Percentiles rank a stretch among this genome's conserved stretches.
Conservation (phyloP, 2,888 invertebrate genomes). For the Geotrupes spiniger region DNA sequence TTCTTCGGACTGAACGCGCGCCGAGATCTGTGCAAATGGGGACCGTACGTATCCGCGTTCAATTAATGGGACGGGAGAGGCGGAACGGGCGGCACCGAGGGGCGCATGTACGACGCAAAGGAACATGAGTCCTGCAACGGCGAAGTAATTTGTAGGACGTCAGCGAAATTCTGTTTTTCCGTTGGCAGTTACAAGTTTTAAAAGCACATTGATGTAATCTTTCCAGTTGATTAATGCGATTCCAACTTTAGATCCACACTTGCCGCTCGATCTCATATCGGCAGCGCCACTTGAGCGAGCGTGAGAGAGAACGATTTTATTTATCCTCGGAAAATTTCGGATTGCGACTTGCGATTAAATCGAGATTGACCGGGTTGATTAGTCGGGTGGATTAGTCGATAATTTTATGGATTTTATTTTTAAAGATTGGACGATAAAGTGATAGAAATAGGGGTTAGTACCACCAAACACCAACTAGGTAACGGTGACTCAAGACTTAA, state of each 20-base stretch:
- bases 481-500: too few relatives aligned
- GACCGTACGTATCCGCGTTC: not conserved
- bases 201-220: conserved; percentile 36
- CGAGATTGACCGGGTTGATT: too few relatives aligned
- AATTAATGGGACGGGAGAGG: not conserved
- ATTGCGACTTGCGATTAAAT: too few relatives aligned
- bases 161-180: conserved; percentile 34
- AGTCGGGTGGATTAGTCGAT: too few relatives aligned
- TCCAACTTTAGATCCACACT: conserved; percentile 29
- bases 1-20: too few relatives aligned
- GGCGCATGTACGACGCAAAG: not conserved
- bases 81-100: not conserved
- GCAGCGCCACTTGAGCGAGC: too few relatives aligned
- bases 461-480: too few relatives aligned
- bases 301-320: too few relatives aligned
- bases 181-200: conserved; percentile 32
- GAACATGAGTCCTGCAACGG: conserved; percentile 1
- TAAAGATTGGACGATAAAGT: too few relatives aligned
- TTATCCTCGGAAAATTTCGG: too few relatives aligned
- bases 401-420: too few relatives aligned
- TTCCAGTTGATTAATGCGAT: conserved; percentile 34
- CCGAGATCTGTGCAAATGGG: not conserved
- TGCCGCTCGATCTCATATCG: not conserved
- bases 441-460: too few relatives aligned
- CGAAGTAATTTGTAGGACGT: conserved; percentile 32